Percentiles rank a stretch among this genome's conserved stretches.
Evolutionary conservation across 1,140 invertebrate species (phyloP).

Genomic region (Orchestia grillus): DNA sequence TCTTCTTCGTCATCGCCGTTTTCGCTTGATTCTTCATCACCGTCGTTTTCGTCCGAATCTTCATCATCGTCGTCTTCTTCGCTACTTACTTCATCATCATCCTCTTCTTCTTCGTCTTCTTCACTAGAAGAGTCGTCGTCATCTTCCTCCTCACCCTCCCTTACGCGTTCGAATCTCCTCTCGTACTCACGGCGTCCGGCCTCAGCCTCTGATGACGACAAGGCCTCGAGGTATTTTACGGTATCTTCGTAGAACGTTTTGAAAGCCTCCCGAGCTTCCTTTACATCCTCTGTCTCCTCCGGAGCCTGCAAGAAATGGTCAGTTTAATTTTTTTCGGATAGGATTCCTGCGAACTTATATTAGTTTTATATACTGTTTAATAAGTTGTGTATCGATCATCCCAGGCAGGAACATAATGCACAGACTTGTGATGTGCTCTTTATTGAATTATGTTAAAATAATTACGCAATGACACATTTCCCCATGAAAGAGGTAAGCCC

Average conservation of each 20-base stretch:
- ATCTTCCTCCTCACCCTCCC: background rate
- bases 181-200: background rate
- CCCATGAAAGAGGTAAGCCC: too few species aligned
- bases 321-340: background rate
- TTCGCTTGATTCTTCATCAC: background rate
- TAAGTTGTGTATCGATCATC: too few species aligned
- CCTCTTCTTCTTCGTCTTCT: slow-evolving; percentile 51
- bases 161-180: background rate
- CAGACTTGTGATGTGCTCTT: too few species aligned
- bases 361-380: too few species aligned
- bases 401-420: too few species aligned
- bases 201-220: background rate
- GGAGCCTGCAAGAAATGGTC: background rate
- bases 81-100: background rate
- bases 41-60: slow-evolving; percentile 32
- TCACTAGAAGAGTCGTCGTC: background rate
- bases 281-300: slow-evolving; percentile 41
- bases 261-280: slow-evolving; percentile 26
- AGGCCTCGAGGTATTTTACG: slow-evolving; percentile 9
- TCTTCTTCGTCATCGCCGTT: background rate
- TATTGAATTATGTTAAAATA: too few species aligned
- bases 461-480: too few species aligned
- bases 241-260: slow-evolving; percentile 17
- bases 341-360: background rate
- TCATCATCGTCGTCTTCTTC: slow-evolving; percentile 40